Percentiles rank a stretch among this genome's conserved stretches.
phyloP scores from a whole-genome alignment of 2,888 invertebrate genomes.

The Corbicula japonica region DNA sequence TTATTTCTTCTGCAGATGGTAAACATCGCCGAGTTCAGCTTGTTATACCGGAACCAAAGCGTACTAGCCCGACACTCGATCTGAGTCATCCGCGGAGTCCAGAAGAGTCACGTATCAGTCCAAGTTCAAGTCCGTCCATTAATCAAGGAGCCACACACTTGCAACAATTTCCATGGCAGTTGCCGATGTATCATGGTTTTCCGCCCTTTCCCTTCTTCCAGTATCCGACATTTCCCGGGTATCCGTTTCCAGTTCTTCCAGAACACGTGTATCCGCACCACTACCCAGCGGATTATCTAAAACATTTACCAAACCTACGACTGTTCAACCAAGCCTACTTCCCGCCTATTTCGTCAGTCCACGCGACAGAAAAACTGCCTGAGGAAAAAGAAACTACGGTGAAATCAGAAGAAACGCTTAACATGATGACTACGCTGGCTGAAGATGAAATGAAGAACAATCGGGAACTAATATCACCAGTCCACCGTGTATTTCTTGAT shows the following conservation, averaged over 20 bases:
- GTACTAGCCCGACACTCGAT: slow-evolving; percentile 20
- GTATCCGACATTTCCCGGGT: slow-evolving; percentile 21
- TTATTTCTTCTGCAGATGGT: slow-evolving; percentile 5
- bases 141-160: slow-evolving; percentile 7
- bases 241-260: slow-evolving; percentile 36
- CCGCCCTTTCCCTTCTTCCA: slow-evolving; percentile 20
- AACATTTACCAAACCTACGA: slow-evolving; percentile 15
- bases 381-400: background rate
- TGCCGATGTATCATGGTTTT: slow-evolving; percentile 42
- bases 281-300: slow-evolving; percentile 21
- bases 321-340: background rate
- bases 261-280: slow-evolving; percentile 25
- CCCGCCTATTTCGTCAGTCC: slow-evolving; percentile 9
- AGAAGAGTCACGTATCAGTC: background rate
- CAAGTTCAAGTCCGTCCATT: slow-evolving; percentile 4
- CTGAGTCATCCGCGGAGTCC: too few relatives aligned
- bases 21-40: slow-evolving; percentile 27
- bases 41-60: slow-evolving; percentile 52
- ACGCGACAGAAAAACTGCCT: slow-evolving; percentile 7
- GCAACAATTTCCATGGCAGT: slow-evolving; percentile 46
- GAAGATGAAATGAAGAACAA: slow-evolving; percentile 7
- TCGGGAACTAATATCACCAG: slow-evolving; percentile 13
- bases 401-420: background rate
- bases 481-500: slow-evolving; percentile 23
- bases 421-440: slow-evolving; percentile 6